These are phyloP conservation scores for Amiota mariae DNA, from an alignment of 2,888 invertebrate species.

Conservation along the genomic window DNA sequence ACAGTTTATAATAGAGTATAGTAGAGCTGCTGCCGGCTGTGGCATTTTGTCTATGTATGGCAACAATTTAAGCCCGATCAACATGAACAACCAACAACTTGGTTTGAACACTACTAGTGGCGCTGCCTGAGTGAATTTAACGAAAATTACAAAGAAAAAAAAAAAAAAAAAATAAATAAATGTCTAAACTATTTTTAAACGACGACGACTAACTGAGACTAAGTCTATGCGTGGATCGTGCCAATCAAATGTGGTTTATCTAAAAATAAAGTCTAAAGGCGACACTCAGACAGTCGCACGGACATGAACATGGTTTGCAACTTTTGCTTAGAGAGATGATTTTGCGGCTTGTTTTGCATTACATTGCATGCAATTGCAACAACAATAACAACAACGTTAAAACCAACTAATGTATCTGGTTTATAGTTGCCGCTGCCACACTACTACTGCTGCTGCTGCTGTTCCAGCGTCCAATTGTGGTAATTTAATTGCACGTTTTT, in stretches of 20 bases:
- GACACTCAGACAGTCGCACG: neutral
- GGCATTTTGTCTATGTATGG: constrained; percentile 17
- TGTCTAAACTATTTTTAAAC: constrained; percentile 23
- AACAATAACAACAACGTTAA: neutral
- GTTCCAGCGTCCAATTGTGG: constrained; percentile 10
- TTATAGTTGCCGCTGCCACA: constrained; percentile 23
- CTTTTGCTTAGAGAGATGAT: constrained; percentile 12
- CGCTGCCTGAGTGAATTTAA: neutral
- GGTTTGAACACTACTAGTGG: neutral
- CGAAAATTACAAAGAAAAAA: neutral
- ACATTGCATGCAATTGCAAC: neutral
- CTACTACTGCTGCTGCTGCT: constrained; percentile 9
- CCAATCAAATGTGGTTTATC: constrained; percentile 50
- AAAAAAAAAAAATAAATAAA: neutral
- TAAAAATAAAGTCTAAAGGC: constrained; percentile 46
- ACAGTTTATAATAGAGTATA: neutral
- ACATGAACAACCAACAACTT: neutral
- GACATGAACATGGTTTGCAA: constrained; percentile 3
- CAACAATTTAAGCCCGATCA: neutral
- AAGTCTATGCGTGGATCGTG: too few relatives aligned
- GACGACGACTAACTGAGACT: constrained; percentile 4
- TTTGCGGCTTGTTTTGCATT: neutral
- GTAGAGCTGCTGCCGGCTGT: neutral
- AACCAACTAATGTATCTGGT: constrained; percentile 16
- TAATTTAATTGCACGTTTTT: constrained; percentile 28